These are phyloP conservation scores for Chionis minor DNA, from an alignment of 2,113 vertebrate genomes.

Conservation along the genomic window DNA sequence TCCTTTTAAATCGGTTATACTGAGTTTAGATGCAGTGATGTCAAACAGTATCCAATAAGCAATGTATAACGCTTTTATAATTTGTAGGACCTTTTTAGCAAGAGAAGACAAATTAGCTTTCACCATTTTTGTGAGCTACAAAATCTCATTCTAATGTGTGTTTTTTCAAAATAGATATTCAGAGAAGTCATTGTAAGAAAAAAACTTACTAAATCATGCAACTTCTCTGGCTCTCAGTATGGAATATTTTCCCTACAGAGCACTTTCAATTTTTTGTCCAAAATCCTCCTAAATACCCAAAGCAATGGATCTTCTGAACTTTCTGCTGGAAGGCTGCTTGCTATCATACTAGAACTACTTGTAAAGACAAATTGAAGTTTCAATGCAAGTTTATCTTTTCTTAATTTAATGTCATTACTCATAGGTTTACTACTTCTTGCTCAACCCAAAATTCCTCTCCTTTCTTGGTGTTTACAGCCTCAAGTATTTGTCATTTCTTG, in stretches of 20 bases:
- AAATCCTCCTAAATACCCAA: constrained; percentile 6
- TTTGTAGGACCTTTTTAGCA: neutral
- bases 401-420: constrained; percentile 38
- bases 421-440: constrained; percentile 41
- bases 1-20: neutral
- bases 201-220: constrained; percentile 5
- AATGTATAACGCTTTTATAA: neutral
- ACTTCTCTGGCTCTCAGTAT: neutral
- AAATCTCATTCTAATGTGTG: neutral
- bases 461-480: constrained; percentile 45
- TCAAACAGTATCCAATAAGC: neutral
- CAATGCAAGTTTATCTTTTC: constrained; percentile 36
- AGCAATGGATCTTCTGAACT: constrained; percentile 22
- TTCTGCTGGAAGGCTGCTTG: constrained; percentile 22
- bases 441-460: constrained; percentile 30
- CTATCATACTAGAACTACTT: constrained; percentile 15
- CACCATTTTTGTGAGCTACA: neutral
- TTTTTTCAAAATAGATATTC: neutral
- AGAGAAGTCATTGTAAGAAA: neutral
- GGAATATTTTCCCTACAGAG: neutral
- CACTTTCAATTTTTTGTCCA: neutral
- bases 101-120: constrained; percentile 11
- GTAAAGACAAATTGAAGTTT: constrained; percentile 43
- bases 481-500: constrained; percentile 37
- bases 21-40: neutral